Percentiles rank a stretch among this genome's conserved stretches.
These are phyloP conservation scores for Microtus richardsoni DNA, from an alignment of 2,113 vertebrate species.

Conservation along the genomic window DNA sequence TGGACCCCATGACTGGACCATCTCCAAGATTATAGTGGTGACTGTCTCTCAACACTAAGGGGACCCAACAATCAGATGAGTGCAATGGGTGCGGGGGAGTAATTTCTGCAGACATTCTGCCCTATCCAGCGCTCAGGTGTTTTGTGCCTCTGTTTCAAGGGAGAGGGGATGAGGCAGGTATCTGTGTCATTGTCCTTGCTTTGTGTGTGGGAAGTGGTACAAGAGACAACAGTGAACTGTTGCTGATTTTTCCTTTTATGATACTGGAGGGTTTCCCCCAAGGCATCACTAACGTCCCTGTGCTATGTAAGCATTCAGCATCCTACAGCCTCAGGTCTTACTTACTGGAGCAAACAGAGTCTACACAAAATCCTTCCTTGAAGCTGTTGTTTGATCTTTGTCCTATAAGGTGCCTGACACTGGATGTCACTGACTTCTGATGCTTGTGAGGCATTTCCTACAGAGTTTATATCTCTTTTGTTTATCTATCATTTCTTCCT, in stretches of 20 bases:
- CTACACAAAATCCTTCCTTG: neutral
- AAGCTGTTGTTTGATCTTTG: neutral
- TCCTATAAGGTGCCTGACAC: neutral
- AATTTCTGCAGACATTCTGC: neutral
- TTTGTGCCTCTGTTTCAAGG: neutral
- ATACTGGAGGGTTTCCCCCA: neutral
- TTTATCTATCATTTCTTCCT: neutral
- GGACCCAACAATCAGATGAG: neutral
- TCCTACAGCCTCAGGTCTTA: neutral
- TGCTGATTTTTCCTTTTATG: neutral
- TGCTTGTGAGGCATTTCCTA: neutral
- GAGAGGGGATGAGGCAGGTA: neutral
- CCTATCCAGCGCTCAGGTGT: neutral
- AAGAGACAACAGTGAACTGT: neutral
- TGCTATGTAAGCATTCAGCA: neutral
- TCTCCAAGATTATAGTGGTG: no score
- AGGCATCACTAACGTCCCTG: no score
- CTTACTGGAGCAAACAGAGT: neutral
- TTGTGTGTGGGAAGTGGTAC: neutral
- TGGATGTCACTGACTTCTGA: neutral
- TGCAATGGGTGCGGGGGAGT: neutral
- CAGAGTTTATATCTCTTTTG: neutral
- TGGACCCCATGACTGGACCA: neutral
- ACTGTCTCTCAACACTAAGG: neutral
- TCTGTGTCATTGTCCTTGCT: fast-evolving